A percentile compares a stretch with the other conserved stretches of the same genome.
Conservation (phyloP, 2,113 vertebrate species). For the Hiodon alosoides region DNA sequence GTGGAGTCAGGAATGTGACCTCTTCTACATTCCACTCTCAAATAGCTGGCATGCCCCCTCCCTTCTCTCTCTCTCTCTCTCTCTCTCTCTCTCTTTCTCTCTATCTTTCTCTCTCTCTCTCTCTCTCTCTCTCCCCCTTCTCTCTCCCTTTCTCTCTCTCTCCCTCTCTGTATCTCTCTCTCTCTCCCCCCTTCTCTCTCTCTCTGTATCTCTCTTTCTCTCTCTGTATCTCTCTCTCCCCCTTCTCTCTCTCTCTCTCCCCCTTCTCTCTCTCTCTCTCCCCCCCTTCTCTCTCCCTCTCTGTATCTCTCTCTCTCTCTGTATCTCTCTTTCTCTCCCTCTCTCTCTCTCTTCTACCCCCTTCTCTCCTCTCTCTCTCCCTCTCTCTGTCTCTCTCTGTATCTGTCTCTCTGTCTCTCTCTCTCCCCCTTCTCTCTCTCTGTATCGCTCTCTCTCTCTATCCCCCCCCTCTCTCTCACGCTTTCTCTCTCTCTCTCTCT, state of each 20-base stretch:
- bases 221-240: too few species aligned
- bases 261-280: constrained; percentile 2
- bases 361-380: too few species aligned
- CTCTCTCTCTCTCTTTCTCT: neutral
- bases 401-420: neutral
- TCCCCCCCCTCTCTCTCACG: neutral
- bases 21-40: constrained; percentile 56
- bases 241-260: neutral
- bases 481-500: neutral
- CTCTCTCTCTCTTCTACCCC: too few species aligned
- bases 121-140: too few species aligned
- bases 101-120: constrained; percentile 7
- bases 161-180: neutral
- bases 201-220: too few species aligned
- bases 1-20: constrained; percentile 57
- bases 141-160: too few species aligned
- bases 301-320: too few species aligned
- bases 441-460: constrained; percentile 12
- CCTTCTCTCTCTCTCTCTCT: constrained; percentile 7
- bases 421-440: neutral
- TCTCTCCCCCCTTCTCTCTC: too few species aligned
- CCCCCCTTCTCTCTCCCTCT: neutral
- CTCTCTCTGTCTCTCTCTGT: neutral
- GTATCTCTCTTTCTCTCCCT: too few species aligned
- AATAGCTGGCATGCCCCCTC: constrained; percentile 49